Evolutionary conservation across 2,888 invertebrate species (phyloP), one percentile per base, ranked within the genome.

Genomic region (Rhorus exstirpatorius): DNA sequence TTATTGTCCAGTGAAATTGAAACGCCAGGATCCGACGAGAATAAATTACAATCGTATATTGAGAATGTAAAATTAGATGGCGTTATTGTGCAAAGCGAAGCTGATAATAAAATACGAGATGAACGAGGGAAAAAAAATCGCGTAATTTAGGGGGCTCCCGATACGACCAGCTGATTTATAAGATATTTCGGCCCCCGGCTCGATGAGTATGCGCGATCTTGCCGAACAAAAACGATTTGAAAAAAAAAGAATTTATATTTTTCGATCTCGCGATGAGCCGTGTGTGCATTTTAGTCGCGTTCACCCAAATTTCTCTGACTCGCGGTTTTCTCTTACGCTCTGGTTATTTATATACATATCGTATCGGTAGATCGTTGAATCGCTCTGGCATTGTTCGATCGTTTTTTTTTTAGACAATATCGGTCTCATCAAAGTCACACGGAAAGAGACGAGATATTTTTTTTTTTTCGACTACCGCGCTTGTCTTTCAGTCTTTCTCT

Each of bases 331-430:
- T 35, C 8, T 72, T 21, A 1, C 3, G 21, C 41, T 44, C 14
- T 14, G 61, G 46, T 75, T 65, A 75, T 79, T 82, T 58, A 58
- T 82, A 70, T 63, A 79, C 72, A 63, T 68, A 63, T 74, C 21
- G 71, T 71, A 61, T 75, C 46, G 19, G 63, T n/a, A 58, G 60
- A 61, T 72, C 67, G 77, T 81, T 53, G 72, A 61, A 81, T 77
- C 58, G 58, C 44, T n/a, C 71, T 76, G 41, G 72, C 77, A 71
- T 71, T 71, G 70, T 71, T 71, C 19, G 44, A 44, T n/a, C n/a
- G n/a, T n/a, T n/a, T n/a, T n/a, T n/a, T 70, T 17, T 58, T 12
- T 14, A 7, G 12, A 44, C 6, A 55, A 70, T 55, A 71, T 58
- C 31, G 14, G n/a, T n/a, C n/a, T n/a, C 31, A 38, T 60, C 31